Evolutionary conservation across 1,140 invertebrate species (phyloP).

Genomic region (Onthophagus taurus): DNA sequence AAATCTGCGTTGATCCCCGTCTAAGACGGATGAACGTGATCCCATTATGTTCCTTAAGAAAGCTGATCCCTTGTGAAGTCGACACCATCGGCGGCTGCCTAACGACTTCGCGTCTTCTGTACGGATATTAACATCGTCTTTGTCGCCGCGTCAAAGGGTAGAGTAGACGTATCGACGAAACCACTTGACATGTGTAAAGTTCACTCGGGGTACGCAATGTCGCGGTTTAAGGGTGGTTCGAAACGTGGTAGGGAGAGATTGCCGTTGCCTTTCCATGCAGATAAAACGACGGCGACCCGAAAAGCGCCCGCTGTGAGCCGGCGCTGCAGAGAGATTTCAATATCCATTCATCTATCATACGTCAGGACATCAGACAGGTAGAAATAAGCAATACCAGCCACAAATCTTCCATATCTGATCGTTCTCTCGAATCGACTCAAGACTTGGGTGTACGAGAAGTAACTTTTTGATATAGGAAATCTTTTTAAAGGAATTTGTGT

Average conservation of each 20-base stretch:
- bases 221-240: too few species aligned
- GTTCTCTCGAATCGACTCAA: too few species aligned
- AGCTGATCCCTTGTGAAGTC: conserved; percentile 36
- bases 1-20: conserved; percentile 33
- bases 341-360: conserved; percentile 30
- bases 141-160: too few species aligned
- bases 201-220: conserved; percentile 23
- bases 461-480: too few species aligned
- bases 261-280: too few species aligned
- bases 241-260: conserved; percentile 7
- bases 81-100: conserved; percentile 34
- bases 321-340: conserved; percentile 28
- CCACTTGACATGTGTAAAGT: conserved; percentile 32
- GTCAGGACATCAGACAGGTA: conserved; percentile 16
- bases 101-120: conserved; percentile 31
- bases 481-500: too few species aligned
- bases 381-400: conserved; percentile 12
- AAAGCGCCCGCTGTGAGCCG: too few species aligned
- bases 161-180: conserved; percentile 25
- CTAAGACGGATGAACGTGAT: conserved; percentile 39
- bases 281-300: conserved; percentile 26
- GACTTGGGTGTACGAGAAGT: too few species aligned
- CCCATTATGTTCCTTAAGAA: conserved; percentile 39
- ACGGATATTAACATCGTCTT: conserved; percentile 36
- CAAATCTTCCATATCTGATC: conserved; percentile 13